These are phyloP conservation scores for Cassiopea andromeda DNA, from an alignment of 30 jellyfish, hydroid and myxozoan genomes.

Conservation along the genomic window DNA sequence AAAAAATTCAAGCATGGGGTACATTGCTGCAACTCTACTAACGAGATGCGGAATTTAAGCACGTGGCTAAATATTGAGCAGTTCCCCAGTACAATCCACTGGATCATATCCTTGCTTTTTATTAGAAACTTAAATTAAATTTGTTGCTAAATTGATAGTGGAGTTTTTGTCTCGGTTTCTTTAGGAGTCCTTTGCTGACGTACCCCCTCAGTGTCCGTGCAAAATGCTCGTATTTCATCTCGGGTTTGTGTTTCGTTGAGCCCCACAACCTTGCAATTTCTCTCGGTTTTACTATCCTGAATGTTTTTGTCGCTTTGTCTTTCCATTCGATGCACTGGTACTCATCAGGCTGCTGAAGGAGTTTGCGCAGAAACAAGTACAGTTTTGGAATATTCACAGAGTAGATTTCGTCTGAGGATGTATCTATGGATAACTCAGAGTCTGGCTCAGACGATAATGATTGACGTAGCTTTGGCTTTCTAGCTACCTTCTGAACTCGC, in stretches of 20 bases:
- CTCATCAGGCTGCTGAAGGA: constrained; percentile 15
- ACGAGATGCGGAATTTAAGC: too few species aligned
- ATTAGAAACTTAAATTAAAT: not conserved
- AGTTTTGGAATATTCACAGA: constrained; percentile 5
- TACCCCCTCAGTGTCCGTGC: constrained; percentile 63
- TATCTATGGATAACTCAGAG: not conserved
- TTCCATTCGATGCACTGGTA: constrained; percentile 32
- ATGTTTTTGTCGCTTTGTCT: not conserved
- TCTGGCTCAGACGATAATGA: not conserved
- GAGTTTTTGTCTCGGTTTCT: constrained; percentile 41
- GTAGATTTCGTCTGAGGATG: not conserved
- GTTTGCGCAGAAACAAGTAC: constrained; percentile 3
- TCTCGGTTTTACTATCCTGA: constrained; percentile 15
- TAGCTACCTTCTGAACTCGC: not conserved
- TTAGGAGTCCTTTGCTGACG: constrained; percentile 35
- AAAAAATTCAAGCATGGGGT: too few species aligned
- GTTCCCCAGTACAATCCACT: too few species aligned
- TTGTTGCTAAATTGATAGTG: constrained; percentile 18
- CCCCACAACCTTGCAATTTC: constrained; percentile 52
- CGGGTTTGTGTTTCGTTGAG: constrained; percentile 29
- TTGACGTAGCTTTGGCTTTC: not conserved
- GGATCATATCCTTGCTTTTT: not conserved
- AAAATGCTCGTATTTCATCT: constrained; percentile 52
- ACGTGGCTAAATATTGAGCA: too few species aligned
- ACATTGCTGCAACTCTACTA: too few species aligned